Evolutionary conservation across 2,888 invertebrate genomes (phyloP).

Genomic region (Macrophya annulata): DNA sequence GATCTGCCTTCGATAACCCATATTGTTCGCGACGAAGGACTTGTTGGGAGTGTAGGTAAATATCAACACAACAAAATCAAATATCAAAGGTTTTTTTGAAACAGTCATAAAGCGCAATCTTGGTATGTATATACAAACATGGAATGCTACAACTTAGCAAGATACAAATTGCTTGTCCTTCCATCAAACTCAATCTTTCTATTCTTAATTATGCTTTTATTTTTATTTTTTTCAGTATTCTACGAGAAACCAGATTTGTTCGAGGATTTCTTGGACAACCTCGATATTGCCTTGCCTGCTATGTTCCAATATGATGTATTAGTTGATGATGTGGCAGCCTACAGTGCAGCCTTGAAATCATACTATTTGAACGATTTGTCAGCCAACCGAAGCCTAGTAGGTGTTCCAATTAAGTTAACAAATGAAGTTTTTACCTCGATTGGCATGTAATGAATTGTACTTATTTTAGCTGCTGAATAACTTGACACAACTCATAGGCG

Average conservation of each 20-base stretch:
- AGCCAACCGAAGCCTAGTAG: neutral
- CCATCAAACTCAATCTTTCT: too few relatives aligned
- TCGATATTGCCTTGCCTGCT: neutral
- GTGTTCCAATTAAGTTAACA: neutral
- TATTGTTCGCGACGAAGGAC: neutral
- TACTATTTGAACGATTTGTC: conserved; percentile 20
- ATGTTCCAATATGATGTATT: neutral
- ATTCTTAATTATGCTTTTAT: neutral
- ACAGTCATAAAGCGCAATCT: neutral
- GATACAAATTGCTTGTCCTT: neutral
- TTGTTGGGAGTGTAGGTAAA: neutral
- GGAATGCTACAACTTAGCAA: neutral
- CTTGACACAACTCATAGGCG: neutral
- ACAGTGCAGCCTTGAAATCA: conserved; percentile 14
- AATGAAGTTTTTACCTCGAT: neutral
- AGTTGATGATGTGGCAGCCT: neutral
- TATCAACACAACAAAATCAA: too few relatives aligned
- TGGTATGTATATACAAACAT: neutral
- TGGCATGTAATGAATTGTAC: neutral
- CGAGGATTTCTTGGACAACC: neutral
- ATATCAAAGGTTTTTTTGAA: neutral
- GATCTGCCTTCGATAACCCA: neutral
- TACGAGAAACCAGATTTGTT: neutral
- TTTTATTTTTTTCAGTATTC: neutral
- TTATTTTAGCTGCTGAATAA: conserved; percentile 16